Evolutionary conservation across 2,797 vertebrate genomes (phyloP).

Genomic region (Paedocypris micromegethes): DNA sequence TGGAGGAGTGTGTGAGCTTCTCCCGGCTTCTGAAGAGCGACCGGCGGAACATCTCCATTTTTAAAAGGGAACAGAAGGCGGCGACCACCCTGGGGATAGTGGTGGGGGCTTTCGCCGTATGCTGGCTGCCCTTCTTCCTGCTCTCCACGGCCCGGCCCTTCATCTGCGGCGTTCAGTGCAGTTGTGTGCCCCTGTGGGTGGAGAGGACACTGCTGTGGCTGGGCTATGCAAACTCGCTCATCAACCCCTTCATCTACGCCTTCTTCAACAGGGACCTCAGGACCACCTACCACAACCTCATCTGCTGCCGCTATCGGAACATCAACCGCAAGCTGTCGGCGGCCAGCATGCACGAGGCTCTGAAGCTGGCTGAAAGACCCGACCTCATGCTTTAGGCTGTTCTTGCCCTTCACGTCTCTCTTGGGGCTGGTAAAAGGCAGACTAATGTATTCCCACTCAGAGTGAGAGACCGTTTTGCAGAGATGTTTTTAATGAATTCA

Average conservation of each 20-base stretch:
- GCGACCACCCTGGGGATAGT: constrained; percentile 91
- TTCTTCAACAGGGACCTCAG: constrained; percentile 95
- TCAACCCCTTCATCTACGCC: constrained; percentile 95
- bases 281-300: constrained; percentile 90
- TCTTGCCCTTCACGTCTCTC: constrained; percentile 3
- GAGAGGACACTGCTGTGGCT: constrained; percentile 90
- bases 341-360: constrained; percentile 90
- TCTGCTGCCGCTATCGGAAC: constrained; percentile 89
- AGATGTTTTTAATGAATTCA: constrained; percentile 14
- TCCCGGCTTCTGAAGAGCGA: constrained; percentile 82
- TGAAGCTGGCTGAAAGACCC: constrained; percentile 86
- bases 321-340: constrained; percentile 93
- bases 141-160: constrained; percentile 90
- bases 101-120: constrained; percentile 87
- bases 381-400: constrained; percentile 69
- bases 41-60: constrained; percentile 87
- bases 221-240: constrained; percentile 93
- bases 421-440: not conserved
- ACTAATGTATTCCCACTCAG: constrained; percentile 1
- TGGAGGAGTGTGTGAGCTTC: constrained; percentile 68
- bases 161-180: constrained; percentile 86
- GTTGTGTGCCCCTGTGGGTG: constrained; percentile 90
- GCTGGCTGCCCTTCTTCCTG: constrained; percentile 94
- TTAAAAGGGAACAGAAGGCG: constrained; percentile 93
- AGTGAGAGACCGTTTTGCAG: not conserved